Conservation (phyloP, 1,140 invertebrate species). For the Dendroctonus ponderosae region DNA sequence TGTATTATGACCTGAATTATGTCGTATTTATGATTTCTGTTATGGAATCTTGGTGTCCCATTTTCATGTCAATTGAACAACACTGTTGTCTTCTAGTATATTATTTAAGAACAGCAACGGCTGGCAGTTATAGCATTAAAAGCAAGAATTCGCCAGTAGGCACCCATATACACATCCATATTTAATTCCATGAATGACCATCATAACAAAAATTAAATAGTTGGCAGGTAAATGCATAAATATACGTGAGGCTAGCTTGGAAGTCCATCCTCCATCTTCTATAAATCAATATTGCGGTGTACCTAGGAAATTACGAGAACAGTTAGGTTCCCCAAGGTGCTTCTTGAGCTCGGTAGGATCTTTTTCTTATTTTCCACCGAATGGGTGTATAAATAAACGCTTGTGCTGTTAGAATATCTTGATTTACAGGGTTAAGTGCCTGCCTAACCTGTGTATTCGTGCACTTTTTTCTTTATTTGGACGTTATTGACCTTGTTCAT, state of each 20-base stretch:
- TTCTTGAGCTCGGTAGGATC: slow-evolving; percentile 28
- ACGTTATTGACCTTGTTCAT: slow-evolving; percentile 31
- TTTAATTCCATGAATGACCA: slow-evolving; percentile 5
- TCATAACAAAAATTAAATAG: slow-evolving; percentile 18
- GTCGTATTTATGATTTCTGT: no score
- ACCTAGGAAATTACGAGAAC: slow-evolving; percentile 32
- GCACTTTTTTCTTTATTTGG: slow-evolving; percentile 13
- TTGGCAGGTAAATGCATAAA: slow-evolving; percentile 30
- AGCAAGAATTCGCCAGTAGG: not conserved
- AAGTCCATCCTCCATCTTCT: slow-evolving; percentile 27
- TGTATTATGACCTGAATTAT: no score
- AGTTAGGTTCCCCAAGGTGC: slow-evolving; percentile 37
- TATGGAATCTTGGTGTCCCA: no score
- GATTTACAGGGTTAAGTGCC: slow-evolving; percentile 36
- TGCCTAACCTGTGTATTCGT: slow-evolving; percentile 33
- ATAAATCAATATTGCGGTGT: slow-evolving; percentile 35
- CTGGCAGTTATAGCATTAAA: not conserved
- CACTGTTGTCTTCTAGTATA: no score
- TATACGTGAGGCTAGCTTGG: slow-evolving; percentile 13
- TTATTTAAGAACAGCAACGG: not conserved
- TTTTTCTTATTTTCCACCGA: slow-evolving; percentile 31
- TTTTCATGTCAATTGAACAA: no score
- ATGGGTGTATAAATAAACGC: slow-evolving; percentile 35
- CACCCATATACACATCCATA: slow-evolving; percentile 2
- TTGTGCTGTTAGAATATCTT: slow-evolving; percentile 35